phyloP scores from a whole-genome alignment of 2,888 invertebrate species.

The Abrostola triplasia region DNA sequence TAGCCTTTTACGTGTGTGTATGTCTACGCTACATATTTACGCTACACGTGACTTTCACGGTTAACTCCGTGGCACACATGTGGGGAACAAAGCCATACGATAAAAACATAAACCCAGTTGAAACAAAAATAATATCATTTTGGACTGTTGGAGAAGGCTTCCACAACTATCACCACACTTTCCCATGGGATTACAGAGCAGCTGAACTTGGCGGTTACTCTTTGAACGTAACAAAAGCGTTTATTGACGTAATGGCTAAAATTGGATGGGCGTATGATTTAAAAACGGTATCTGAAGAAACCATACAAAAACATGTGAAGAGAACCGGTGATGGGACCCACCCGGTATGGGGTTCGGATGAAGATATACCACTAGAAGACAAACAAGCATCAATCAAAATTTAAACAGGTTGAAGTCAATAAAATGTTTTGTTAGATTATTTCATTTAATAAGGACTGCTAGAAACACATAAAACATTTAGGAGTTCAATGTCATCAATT shows the following conservation, averaged over 20 bases:
- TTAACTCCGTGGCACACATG: conserved; percentile 28
- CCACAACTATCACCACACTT: conserved; percentile 67
- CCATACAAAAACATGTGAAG: conserved; percentile 23
- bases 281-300: conserved; percentile 20
- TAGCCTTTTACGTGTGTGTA: conserved; percentile 12
- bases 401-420: no score
- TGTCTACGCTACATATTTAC: conserved; percentile 10
- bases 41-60: conserved; percentile 6
- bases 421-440: no score
- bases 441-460: no score
- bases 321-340: conserved; percentile 40
- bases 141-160: conserved; percentile 60
- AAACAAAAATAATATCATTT: conserved; percentile 21
- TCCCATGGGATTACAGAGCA: conserved; percentile 46
- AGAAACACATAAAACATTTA: no score
- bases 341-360: conserved; percentile 21
- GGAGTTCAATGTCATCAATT: no score
- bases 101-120: conserved; percentile 22
- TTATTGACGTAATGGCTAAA: conserved; percentile 36
- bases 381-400: conserved; percentile 2
- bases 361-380: conserved; percentile 3
- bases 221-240: conserved; percentile 18
- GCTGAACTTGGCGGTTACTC: conserved; percentile 34
- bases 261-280: conserved; percentile 43
- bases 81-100: conserved; percentile 38